These are phyloP conservation scores for Ophraella communa DNA, from an alignment of 2,888 invertebrate species.

Conservation along the genomic window DNA sequence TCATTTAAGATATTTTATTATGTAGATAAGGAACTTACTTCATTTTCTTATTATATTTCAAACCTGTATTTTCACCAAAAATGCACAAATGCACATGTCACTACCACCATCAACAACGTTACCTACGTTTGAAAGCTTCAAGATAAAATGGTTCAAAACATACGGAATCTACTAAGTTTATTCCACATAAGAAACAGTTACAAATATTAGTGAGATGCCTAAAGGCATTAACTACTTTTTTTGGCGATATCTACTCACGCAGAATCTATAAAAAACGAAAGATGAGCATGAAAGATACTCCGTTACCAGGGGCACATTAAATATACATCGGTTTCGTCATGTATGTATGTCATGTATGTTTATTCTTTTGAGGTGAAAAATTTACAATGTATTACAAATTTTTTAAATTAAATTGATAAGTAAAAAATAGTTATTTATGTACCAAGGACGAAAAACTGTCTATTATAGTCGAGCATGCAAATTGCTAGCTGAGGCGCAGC, in stretches of 20 bases:
- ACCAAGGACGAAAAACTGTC: too few species aligned
- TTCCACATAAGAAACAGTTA: constrained; percentile 35
- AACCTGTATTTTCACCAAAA: background rate
- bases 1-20: too few species aligned
- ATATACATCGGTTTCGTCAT: too few species aligned
- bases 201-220: constrained; percentile 14
- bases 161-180: constrained; percentile 20
- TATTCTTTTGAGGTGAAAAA: too few species aligned
- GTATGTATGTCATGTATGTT: too few species aligned
- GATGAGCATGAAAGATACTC: background rate
- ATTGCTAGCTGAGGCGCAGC: too few species aligned
- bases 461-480: too few species aligned
- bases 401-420: too few species aligned
- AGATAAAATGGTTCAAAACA: background rate
- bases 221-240: constrained; percentile 20
- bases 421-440: too few species aligned
- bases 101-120: too few species aligned
- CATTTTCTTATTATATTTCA: background rate
- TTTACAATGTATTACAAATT: too few species aligned
- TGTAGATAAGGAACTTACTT: too few species aligned
- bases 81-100: background rate
- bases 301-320: background rate
- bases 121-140: background rate
- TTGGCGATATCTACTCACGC: constrained; percentile 16
- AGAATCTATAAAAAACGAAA: constrained; percentile 15